Conservation (phyloP, 2,797 vertebrate species). For the Poecilia gillii region DNA sequence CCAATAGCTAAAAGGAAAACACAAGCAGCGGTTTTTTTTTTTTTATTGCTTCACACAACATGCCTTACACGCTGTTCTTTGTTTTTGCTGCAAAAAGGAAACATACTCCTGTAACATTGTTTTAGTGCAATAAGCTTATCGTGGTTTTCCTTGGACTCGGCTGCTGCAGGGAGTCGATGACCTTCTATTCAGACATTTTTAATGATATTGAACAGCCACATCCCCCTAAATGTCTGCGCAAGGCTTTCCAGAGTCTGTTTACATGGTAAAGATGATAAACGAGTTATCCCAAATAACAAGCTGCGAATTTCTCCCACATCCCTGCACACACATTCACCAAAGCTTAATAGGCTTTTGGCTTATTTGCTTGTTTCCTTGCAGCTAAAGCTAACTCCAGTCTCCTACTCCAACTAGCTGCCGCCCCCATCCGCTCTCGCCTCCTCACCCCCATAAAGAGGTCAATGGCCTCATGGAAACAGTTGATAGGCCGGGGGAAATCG, state of each 20-base stretch:
- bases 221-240: background rate
- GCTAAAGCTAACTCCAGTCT: conserved; percentile 42
- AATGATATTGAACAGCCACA: conserved; percentile 32
- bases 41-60: conserved; percentile 29
- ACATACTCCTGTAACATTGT: conserved; percentile 8
- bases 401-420: conserved; percentile 21
- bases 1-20: conserved; percentile 65
- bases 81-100: conserved; percentile 10
- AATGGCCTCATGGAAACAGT: conserved; percentile 72
- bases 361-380: conserved; percentile 33
- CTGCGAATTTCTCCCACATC: conserved; percentile 9
- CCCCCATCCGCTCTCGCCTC: conserved; percentile 17
- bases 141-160: conserved; percentile 28
- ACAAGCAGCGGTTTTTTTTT: conserved; percentile 48
- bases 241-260: conserved; percentile 13
- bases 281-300: conserved; percentile 28
- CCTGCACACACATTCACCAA: conserved; percentile 9
- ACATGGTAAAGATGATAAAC: conserved; percentile 36
- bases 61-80: conserved; percentile 38
- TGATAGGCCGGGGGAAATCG: conserved; percentile 69
- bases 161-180: conserved; percentile 31
- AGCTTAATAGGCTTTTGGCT: conserved; percentile 20
- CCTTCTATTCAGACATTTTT: conserved; percentile 45
- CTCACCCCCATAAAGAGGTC: conserved; percentile 66
- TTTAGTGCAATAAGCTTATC: conserved; percentile 33